These are phyloP conservation scores for Hydrozoanthus tunicans DNA, from an alignment of 64 coral and sea anemone genomes.

Conservation along the genomic window DNA sequence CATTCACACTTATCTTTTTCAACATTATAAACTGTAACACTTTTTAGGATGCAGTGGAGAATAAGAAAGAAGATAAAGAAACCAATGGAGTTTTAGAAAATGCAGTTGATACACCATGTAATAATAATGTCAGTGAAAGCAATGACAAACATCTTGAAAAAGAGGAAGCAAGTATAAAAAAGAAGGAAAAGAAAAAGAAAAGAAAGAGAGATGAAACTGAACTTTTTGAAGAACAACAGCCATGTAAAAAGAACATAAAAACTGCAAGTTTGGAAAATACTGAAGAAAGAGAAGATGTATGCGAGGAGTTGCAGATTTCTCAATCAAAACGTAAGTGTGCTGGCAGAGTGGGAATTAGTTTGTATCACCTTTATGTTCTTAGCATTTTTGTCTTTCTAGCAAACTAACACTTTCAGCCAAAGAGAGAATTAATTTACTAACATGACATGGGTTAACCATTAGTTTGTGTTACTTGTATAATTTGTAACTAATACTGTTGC, in stretches of 20 bases:
- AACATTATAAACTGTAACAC: no score
- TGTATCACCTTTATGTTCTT: no score
- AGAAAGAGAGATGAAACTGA: slow-evolving; percentile 28
- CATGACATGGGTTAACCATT: no score
- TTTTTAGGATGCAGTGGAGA: slow-evolving; percentile 17
- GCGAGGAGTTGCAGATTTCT: not conserved
- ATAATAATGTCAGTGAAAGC: slow-evolving; percentile 10
- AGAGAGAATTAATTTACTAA: no score
- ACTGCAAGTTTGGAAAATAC: slow-evolving; percentile 11
- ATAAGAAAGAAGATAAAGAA: not conserved
- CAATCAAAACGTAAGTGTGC: slow-evolving; percentile 17
- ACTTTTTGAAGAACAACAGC: not conserved
- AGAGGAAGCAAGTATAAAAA: slow-evolving; percentile 19
- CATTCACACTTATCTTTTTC: not conserved
- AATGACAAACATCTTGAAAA: slow-evolving; percentile 25
- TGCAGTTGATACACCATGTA: not conserved
- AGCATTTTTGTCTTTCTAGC: not conserved
- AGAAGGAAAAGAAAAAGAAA: slow-evolving; percentile 65
- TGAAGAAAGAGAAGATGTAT: slow-evolving; percentile 13
- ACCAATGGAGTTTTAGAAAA: slow-evolving; percentile 27
- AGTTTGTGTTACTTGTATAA: no score
- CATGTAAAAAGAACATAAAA: slow-evolving; percentile 23
- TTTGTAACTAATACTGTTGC: no score
- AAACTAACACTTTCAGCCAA: not conserved
- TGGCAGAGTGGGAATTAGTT: not conserved